Percentiles rank a stretch among this genome's conserved stretches.
Evolutionary conservation across 2,888 invertebrate genomes (phyloP).

Genomic region (Brenthis ino): DNA sequence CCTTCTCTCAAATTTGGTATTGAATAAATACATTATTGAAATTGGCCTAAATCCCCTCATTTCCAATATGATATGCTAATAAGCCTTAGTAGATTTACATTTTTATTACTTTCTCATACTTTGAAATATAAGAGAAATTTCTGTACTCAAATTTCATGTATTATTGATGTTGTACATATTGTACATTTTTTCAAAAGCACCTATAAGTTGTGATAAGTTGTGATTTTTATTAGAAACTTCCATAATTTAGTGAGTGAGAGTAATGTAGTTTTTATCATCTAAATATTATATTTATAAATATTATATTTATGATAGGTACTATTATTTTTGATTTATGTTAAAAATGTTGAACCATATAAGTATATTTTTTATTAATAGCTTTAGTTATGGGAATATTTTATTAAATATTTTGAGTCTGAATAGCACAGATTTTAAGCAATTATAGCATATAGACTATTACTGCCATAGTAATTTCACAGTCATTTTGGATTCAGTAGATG

Average conservation of each 20-base stretch:
- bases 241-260: too few species aligned
- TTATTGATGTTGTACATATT: slow-evolving; percentile 2
- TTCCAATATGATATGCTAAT: slow-evolving; percentile 8
- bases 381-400: too few species aligned
- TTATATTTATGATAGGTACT: too few species aligned
- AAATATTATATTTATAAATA: too few species aligned
- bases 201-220: too few species aligned
- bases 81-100: slow-evolving; percentile 2
- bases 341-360: too few species aligned
- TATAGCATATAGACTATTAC: background rate
- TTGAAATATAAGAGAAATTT: slow-evolving; percentile 3
- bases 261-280: too few species aligned
- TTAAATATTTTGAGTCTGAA: too few species aligned
- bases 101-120: slow-evolving; percentile 9
- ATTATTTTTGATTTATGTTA: too few species aligned
- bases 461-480: slow-evolving; percentile 1
- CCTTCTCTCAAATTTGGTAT: background rate
- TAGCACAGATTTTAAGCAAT: background rate
- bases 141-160: slow-evolving; percentile 13
- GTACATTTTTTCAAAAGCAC: too few species aligned
- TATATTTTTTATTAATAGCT: too few species aligned
- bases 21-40: background rate
- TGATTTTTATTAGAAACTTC: too few species aligned
- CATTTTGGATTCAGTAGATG: slow-evolving; percentile 6
- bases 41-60: background rate